phyloP scores from a whole-genome alignment of 2,113 vertebrate species.

The Shinisaurus crocodilurus region DNA sequence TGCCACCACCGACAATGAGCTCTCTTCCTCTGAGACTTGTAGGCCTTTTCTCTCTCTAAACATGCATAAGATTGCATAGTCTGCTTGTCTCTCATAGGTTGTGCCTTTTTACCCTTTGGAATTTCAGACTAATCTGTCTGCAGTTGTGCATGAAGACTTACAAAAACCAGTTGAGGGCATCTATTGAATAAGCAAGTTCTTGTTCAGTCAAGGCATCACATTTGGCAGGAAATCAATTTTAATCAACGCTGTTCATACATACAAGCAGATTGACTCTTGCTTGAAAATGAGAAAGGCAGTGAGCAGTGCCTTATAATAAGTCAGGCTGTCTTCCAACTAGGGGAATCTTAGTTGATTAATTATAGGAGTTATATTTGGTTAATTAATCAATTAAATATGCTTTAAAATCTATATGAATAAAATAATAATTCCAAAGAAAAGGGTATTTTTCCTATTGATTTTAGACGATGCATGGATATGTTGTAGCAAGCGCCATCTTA shows the following conservation, averaged over 20 bases:
- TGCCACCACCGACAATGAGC: no score
- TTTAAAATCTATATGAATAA: background rate
- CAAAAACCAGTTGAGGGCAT: background rate
- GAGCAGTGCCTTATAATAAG: background rate
- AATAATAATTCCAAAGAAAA: background rate
- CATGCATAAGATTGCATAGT: no score
- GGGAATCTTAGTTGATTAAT: background rate
- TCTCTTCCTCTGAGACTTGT: no score
- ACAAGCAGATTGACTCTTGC: background rate
- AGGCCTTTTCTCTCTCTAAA: no score
- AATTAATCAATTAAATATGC: background rate
- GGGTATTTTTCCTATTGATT: background rate
- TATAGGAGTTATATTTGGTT: background rate
- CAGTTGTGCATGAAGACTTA: background rate
- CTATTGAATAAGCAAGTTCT: background rate
- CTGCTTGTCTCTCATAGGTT: background rate
- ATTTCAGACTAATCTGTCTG: background rate
- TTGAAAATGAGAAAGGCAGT: background rate
- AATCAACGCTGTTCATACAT: constrained; percentile 3
- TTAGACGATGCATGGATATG: background rate
- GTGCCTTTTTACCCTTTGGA: background rate
- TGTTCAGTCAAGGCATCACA: background rate
- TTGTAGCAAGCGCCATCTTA: background rate
- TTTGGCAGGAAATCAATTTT: constrained; percentile 14
- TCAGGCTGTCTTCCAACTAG: background rate